A percentile compares a stretch with the other conserved stretches of the same genome.
Conservation (phyloP, 2,888 invertebrate species). For the Habroteleia sp. region DNA sequence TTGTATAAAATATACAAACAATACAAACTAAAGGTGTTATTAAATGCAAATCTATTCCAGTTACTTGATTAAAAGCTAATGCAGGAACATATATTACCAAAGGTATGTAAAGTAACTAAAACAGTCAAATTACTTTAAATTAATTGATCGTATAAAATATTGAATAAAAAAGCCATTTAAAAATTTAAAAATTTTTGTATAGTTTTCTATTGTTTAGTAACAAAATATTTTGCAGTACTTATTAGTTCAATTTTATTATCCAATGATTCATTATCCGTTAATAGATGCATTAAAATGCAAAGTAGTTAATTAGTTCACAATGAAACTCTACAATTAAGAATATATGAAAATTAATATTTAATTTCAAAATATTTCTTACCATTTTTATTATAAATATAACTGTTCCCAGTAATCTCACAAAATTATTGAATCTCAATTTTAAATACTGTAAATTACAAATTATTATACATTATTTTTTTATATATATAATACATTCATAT, state of each 20-base stretch:
- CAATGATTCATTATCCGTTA: slow-evolving; percentile 11
- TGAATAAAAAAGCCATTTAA: too few relatives aligned
- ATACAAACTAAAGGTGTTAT: slow-evolving; percentile 90
- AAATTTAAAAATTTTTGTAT: too few relatives aligned
- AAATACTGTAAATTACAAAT: slow-evolving; percentile 86
- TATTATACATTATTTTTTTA: too few relatives aligned
- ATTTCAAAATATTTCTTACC: too few relatives aligned
- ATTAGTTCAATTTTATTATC: too few relatives aligned
- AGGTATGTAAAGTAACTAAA: slow-evolving; percentile 86
- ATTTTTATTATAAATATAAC: slow-evolving; percentile 87
- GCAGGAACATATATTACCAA: slow-evolving; percentile 94
- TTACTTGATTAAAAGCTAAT: slow-evolving; percentile 92
- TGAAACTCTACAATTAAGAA: too few relatives aligned
- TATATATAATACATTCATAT: too few relatives aligned
- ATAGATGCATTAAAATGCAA: slow-evolving; percentile 15
- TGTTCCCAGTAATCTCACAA: slow-evolving; percentile 86
- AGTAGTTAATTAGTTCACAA: too few relatives aligned
- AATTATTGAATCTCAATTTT: slow-evolving; percentile 85
- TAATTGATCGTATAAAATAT: too few relatives aligned
- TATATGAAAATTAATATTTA: too few relatives aligned
- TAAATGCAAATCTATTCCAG: slow-evolving; percentile 90
- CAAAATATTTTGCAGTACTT: too few relatives aligned
- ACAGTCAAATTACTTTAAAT: background rate
- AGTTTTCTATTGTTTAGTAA: too few relatives aligned
- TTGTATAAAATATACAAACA: slow-evolving; percentile 96